phyloP scores from a whole-genome alignment of 2,797 vertebrate genomes.

The Siniperca obscura region DNA sequence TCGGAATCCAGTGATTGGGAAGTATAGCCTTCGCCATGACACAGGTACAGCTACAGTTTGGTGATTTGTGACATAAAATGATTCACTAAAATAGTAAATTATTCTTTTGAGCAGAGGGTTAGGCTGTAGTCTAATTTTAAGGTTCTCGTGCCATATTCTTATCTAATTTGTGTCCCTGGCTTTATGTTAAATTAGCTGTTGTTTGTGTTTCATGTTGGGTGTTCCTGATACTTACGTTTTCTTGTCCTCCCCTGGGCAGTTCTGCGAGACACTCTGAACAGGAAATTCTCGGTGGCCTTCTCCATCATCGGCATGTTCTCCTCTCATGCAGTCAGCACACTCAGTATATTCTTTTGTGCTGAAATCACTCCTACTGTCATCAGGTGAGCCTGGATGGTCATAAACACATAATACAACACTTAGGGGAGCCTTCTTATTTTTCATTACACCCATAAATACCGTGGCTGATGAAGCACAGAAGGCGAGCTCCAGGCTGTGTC shows the following conservation, averaged over 20 bases:
- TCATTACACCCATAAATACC: slow-evolving; percentile 11
- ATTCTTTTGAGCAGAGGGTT: too few relatives aligned
- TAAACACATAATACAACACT: slow-evolving; percentile 9
- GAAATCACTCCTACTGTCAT: slow-evolving; percentile 98
- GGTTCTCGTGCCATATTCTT: not conserved
- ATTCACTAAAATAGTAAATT: not conserved
- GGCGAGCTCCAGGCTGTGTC: not conserved
- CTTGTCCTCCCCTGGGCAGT: slow-evolving; percentile 74
- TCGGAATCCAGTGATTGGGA: slow-evolving; percentile 82
- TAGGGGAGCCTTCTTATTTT: slow-evolving; percentile 5
- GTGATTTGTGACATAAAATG: not conserved
- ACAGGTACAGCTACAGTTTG: slow-evolving; percentile 73
- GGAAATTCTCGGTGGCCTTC: slow-evolving; percentile 94
- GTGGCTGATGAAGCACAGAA: not conserved
- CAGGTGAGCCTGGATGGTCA: slow-evolving; percentile 84
- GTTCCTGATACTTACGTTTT: slow-evolving; percentile 19
- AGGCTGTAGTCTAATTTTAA: not conserved
- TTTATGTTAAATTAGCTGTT: not conserved
- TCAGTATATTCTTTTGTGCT: slow-evolving; percentile 98
- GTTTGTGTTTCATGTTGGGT: not conserved
- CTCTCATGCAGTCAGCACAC: slow-evolving; percentile 94
- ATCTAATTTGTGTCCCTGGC: not conserved
- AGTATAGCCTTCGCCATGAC: slow-evolving; percentile 87
- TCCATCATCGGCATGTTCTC: slow-evolving; percentile 99
- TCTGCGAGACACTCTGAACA: slow-evolving; percentile 93